Evolutionary conservation across 2,797 vertebrate species (phyloP).

Genomic region (Thaleichthys pacificus): DNA sequence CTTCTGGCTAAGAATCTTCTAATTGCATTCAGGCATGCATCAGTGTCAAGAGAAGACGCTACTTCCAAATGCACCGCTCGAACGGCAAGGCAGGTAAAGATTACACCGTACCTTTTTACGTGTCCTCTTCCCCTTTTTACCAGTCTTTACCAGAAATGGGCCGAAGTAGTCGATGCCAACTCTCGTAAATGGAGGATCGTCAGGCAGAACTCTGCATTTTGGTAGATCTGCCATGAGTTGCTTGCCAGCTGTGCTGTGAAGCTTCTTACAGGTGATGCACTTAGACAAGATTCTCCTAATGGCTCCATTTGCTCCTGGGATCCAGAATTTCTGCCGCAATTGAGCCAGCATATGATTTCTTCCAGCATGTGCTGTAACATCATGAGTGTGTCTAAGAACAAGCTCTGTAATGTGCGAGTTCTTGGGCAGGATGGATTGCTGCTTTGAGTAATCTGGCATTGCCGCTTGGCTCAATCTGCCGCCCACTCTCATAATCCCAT

Average conservation of each 20-base stretch:
- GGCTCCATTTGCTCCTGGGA: background rate
- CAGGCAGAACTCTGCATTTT: background rate
- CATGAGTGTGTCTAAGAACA: constrained; percentile 10
- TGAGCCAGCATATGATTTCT: constrained; percentile 6
- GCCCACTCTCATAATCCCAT: constrained; percentile 20
- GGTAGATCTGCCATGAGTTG: constrained; percentile 26
- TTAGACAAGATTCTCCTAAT: constrained; percentile 1
- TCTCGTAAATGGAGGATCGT: background rate
- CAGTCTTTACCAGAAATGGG: background rate
- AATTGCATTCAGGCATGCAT: constrained; percentile 7
- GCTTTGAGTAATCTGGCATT: constrained; percentile 12
- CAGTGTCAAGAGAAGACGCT: background rate
- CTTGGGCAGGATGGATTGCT: constrained; percentile 2
- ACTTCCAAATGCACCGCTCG: background rate
- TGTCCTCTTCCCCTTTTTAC: background rate
- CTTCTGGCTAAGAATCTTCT: constrained; percentile 7
- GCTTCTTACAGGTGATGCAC: background rate
- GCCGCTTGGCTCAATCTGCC: constrained; percentile 11
- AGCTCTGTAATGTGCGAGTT: background rate
- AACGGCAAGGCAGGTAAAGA: background rate
- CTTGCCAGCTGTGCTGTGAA: background rate
- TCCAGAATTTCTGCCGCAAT: constrained; percentile 7
- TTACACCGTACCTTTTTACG: constrained; percentile 12
- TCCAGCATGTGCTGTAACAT: constrained; percentile 1
- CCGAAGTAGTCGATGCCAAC: background rate